These are phyloP conservation scores for Ursus arctos DNA, from an alignment of 2,113 vertebrate species.

Conservation along the genomic window DNA sequence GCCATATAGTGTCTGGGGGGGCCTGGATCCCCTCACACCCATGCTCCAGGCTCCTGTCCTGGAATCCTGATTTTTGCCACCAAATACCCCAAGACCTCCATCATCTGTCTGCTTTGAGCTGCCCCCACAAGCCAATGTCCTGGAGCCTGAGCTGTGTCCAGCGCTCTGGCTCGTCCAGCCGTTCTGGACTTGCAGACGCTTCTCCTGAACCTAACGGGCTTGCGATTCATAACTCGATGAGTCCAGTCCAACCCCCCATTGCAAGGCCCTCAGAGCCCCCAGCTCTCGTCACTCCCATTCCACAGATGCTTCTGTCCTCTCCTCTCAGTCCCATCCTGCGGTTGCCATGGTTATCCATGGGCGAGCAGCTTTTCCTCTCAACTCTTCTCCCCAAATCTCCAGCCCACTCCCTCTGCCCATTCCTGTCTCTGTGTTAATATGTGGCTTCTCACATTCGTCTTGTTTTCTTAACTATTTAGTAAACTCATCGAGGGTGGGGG, in stretches of 20 bases:
- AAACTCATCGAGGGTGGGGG: not conserved
- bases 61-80: not conserved
- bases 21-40: not conserved
- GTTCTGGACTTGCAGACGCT: not conserved
- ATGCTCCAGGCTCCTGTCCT: not conserved
- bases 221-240: fast-evolving
- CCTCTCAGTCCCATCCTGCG: fast-evolving
- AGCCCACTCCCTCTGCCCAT: too few species aligned
- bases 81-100: not conserved
- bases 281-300: not conserved
- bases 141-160: too few species aligned
- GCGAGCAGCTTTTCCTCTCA: not conserved
- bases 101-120: not conserved
- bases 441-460: not conserved
- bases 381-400: not conserved
- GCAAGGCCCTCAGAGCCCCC: not conserved
- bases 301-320: not conserved
- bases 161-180: not conserved
- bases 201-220: not conserved
- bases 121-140: not conserved
- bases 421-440: not conserved
- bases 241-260: not conserved
- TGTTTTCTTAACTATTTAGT: not conserved
- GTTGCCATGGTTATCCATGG: not conserved
- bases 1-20: not conserved